Percentiles rank a stretch among this genome's conserved stretches.
phyloP scores from a whole-genome alignment of 2,113 vertebrate species.

The Cyprinodon brontotheroides region DNA sequence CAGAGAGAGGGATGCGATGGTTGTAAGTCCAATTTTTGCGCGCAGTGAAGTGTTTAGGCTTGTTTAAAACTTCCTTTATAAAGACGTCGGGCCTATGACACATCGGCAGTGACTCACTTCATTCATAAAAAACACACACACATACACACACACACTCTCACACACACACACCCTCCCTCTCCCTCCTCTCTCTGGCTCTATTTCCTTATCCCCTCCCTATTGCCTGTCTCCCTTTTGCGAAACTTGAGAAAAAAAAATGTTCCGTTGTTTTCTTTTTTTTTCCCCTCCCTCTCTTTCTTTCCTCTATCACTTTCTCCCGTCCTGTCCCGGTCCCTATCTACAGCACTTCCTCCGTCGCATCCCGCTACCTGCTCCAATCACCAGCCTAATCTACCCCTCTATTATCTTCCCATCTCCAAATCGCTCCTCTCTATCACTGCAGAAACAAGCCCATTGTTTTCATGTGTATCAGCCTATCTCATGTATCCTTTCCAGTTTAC shows the following conservation, averaged over 20 bases:
- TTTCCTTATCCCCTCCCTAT: conserved; percentile 60
- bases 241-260: conserved; percentile 69
- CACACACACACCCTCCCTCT: conserved; percentile 59
- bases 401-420: conserved; percentile 75
- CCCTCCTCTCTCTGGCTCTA: conserved; percentile 47
- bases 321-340: conserved; percentile 61
- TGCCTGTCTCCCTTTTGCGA: conserved; percentile 70
- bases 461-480: conserved; percentile 73
- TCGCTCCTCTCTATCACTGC: conserved; percentile 72
- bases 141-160: conserved; percentile 28
- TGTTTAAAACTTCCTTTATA: conserved; percentile 89
- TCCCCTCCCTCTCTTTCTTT: conserved; percentile 45
- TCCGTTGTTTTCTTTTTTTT: conserved; percentile 69
- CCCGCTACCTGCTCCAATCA: conserved; percentile 74
- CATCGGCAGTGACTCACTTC: conserved; percentile 86
- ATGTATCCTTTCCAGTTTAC: conserved; percentile 47
- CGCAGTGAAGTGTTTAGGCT: conserved; percentile 87
- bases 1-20: conserved; percentile 81
- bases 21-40: conserved; percentile 83
- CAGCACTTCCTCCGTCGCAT: conserved; percentile 76
- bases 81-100: conserved; percentile 86
- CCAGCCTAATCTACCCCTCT: conserved; percentile 69
- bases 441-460: conserved; percentile 80
- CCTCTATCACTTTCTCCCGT: conserved; percentile 77
- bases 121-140: conserved; percentile 81